These are phyloP conservation scores for Yponomeuta sedellus DNA, from an alignment of 2,888 invertebrate genomes.

Conservation along the genomic window DNA sequence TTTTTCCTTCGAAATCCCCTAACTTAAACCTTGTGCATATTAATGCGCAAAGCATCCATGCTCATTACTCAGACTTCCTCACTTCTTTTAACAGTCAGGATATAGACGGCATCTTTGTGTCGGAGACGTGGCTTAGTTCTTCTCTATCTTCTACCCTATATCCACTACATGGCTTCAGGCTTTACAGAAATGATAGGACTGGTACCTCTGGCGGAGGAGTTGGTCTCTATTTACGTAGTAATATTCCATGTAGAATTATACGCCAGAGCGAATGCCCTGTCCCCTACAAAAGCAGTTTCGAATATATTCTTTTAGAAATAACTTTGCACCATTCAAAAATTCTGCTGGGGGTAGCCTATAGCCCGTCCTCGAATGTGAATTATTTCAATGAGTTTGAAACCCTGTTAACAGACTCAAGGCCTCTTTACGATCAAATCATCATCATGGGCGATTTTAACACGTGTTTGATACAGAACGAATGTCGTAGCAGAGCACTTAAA, in stretches of 20 bases:
- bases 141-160: slow-evolving; percentile 8
- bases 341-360: slow-evolving; percentile 18
- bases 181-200: slow-evolving; percentile 14
- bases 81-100: slow-evolving; percentile 7
- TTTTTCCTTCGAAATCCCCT: neutral
- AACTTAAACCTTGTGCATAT: slow-evolving; percentile 14
- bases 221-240: slow-evolving; percentile 16
- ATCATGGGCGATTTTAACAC: slow-evolving; percentile 23
- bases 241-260: slow-evolving; percentile 13
- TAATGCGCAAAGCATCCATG: slow-evolving; percentile 17
- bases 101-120: slow-evolving; percentile 16
- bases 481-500: slow-evolving; percentile 12
- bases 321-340: slow-evolving; percentile 16
- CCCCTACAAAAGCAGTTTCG: neutral
- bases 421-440: slow-evolving; percentile 15
- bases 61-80: slow-evolving; percentile 14
- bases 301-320: slow-evolving; percentile 18
- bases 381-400: slow-evolving; percentile 19
- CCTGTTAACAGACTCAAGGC: slow-evolving; percentile 2
- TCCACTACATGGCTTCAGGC: slow-evolving; percentile 13
- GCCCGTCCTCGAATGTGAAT: slow-evolving; percentile 16
- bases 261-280: slow-evolving; percentile 1
- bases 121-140: slow-evolving; percentile 20
- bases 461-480: slow-evolving; percentile 17
- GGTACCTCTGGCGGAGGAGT: slow-evolving; percentile 17